Percentiles rank a stretch among this genome's conserved stretches.
Evolutionary conservation across 2,888 invertebrate species (phyloP).

Genomic region (Timandra comae): DNA sequence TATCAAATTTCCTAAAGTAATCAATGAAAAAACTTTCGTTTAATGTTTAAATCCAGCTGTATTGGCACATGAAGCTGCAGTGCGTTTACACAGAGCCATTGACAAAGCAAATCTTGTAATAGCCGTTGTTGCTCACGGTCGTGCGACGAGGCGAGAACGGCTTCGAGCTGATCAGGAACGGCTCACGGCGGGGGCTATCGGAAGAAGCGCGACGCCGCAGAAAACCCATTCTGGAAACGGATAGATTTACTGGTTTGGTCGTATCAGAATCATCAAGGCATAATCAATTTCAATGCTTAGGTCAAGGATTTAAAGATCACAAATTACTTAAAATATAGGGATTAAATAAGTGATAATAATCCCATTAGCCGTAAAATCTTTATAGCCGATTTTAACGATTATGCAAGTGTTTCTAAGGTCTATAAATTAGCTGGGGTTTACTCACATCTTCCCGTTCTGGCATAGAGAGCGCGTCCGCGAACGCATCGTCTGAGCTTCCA

Average conservation of each 20-base stretch:
- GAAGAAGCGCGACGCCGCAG: slow-evolving; percentile 72
- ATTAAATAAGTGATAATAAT: no score
- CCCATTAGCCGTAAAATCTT: no score
- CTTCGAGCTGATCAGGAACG: slow-evolving; percentile 52
- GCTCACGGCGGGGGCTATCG: slow-evolving; percentile 74
- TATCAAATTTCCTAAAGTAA: slow-evolving; percentile 5
- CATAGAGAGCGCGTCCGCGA: slow-evolving; percentile 76
- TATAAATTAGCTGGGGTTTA: no score
- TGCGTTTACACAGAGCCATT: slow-evolving; percentile 72
- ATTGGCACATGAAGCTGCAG: slow-evolving; percentile 48
- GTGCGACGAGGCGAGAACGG: slow-evolving; percentile 76
- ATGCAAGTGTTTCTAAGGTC: no score
- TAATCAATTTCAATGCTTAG: no score
- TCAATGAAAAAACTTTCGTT: no score
- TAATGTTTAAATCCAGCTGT: slow-evolving; percentile 53
- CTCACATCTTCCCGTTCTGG: slow-evolving; percentile 77
- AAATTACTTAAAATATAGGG: no score
- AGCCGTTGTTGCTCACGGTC: slow-evolving; percentile 76
- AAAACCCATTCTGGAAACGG: slow-evolving; percentile 70
- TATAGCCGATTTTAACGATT: no score
- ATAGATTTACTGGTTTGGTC: no score
- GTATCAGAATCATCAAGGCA: no score
- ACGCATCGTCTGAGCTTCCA: slow-evolving; percentile 76
- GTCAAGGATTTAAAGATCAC: no score
- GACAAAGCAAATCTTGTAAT: slow-evolving; percentile 78